Evolutionary conservation across 2,113 vertebrate genomes (phyloP).

Genomic region (Calonectris borealis): DNA sequence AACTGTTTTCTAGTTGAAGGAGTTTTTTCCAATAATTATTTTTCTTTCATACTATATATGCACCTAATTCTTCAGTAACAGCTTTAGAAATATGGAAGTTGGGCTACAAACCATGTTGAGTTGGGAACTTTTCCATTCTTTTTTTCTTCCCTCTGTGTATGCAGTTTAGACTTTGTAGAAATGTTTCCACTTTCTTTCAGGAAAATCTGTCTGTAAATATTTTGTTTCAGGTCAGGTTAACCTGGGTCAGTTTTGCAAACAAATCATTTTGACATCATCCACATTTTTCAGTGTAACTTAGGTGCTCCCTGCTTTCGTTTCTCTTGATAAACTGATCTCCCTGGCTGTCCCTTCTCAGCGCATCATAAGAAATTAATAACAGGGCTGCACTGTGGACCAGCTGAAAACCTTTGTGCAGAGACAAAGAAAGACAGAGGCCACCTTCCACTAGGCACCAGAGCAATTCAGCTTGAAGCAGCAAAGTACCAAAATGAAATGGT

Average conservation of each 20-base stretch:
- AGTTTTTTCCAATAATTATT: background rate
- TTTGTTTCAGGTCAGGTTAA: background rate
- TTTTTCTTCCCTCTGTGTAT: background rate
- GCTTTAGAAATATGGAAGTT: background rate
- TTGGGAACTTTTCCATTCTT: background rate
- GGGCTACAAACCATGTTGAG: background rate
- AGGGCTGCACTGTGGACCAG: background rate
- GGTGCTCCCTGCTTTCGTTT: background rate
- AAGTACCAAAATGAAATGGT: background rate
- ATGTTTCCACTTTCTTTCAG: background rate
- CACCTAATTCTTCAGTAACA: background rate
- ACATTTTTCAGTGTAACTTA: background rate
- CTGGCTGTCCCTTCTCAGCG: background rate
- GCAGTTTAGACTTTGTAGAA: background rate
- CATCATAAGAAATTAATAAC: background rate
- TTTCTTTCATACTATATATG: background rate
- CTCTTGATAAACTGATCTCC: background rate
- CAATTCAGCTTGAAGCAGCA: background rate
- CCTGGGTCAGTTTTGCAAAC: background rate
- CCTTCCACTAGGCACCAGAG: background rate
- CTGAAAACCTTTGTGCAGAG: background rate
- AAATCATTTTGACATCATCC: rapidly evolving
- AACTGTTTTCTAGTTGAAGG: background rate
- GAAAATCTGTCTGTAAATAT: background rate
- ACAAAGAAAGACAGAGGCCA: background rate